phyloP scores from a whole-genome alignment of 1,140 invertebrate species.

The Hermetia illucens region DNA sequence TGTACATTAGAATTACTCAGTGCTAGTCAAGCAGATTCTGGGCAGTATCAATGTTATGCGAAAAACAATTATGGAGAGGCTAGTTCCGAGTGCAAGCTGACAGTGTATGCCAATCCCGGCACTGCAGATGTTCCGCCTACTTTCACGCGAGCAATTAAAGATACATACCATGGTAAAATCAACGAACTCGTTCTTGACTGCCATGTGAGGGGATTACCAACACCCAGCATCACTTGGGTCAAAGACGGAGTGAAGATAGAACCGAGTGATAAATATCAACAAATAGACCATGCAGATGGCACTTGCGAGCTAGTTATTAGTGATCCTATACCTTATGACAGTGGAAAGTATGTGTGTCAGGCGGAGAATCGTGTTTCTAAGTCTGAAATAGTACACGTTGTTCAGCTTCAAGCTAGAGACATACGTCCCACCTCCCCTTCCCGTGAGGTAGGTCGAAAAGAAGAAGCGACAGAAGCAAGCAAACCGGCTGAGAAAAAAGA shows the following conservation, averaged over 20 bases:
- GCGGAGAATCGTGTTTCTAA: constrained; percentile 36
- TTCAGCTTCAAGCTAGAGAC: constrained; percentile 18
- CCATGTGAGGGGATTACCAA: constrained; percentile 51
- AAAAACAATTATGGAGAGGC: constrained; percentile 34
- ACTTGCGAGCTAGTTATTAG: constrained; percentile 53
- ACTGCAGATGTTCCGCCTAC: constrained; percentile 27
- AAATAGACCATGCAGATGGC: constrained; percentile 42
- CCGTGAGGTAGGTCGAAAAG: neutral
- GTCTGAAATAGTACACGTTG: constrained; percentile 24
- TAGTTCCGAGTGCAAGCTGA: constrained; percentile 20
- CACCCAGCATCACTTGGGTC: constrained; percentile 58
- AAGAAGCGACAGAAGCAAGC: constrained; percentile 9
- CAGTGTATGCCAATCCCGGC: constrained; percentile 22
- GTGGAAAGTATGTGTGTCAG: constrained; percentile 58
- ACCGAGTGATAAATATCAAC: constrained; percentile 37
- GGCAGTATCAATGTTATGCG: constrained; percentile 47
- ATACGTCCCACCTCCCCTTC: constrained; percentile 8
- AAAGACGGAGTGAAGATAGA: constrained; percentile 51
- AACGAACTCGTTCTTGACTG: constrained; percentile 66
- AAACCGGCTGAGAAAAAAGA: constrained; percentile 15
- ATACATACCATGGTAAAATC: constrained; percentile 47
- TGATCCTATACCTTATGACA: constrained; percentile 44
- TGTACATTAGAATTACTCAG: constrained; percentile 44
- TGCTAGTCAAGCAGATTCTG: constrained; percentile 41
- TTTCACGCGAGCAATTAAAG: constrained; percentile 34